Evolutionary conservation across 2,888 invertebrate species (phyloP).

Genomic region (Hydraecia micacea): DNA sequence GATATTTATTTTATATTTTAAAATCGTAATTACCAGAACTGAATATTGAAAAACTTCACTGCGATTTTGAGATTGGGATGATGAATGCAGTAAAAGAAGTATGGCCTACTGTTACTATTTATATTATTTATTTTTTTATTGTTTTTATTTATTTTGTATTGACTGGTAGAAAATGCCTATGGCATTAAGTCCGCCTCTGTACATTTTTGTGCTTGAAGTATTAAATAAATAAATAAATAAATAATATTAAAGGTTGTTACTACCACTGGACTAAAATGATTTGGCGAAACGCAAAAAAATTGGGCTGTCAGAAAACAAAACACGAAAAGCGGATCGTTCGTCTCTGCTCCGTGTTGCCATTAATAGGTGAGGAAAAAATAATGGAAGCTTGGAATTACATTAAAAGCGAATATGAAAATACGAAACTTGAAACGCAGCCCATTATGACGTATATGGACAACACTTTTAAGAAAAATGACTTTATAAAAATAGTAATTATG

Average conservation of each 20-base stretch:
- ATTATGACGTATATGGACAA: too few species aligned
- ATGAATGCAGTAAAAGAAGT: background rate
- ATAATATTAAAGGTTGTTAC: background rate
- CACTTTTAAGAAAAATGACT: too few species aligned
- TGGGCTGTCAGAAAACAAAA: background rate
- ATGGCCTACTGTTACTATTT: background rate
- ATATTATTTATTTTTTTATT: too few species aligned
- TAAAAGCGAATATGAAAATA: background rate
- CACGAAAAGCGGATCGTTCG: background rate
- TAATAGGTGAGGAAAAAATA: background rate
- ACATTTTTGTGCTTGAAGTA: too few species aligned
- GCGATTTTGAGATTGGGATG: conserved; percentile 1
- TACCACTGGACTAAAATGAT: background rate
- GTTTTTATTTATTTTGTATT: too few species aligned
- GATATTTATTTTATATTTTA: background rate
- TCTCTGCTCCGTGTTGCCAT: background rate
- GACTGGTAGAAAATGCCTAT: too few species aligned
- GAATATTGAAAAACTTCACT: background rate
- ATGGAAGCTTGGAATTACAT: background rate
- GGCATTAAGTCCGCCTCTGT: too few species aligned
- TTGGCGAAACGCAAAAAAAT: background rate
- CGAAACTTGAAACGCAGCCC: background rate
- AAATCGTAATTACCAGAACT: background rate
- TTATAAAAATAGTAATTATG: too few species aligned
- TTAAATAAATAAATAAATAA: too few species aligned